Evolutionary conservation across 2,888 invertebrate genomes (phyloP), one percentile per base, ranked within the genome.

Genomic region (Ophion ellenae): DNA sequence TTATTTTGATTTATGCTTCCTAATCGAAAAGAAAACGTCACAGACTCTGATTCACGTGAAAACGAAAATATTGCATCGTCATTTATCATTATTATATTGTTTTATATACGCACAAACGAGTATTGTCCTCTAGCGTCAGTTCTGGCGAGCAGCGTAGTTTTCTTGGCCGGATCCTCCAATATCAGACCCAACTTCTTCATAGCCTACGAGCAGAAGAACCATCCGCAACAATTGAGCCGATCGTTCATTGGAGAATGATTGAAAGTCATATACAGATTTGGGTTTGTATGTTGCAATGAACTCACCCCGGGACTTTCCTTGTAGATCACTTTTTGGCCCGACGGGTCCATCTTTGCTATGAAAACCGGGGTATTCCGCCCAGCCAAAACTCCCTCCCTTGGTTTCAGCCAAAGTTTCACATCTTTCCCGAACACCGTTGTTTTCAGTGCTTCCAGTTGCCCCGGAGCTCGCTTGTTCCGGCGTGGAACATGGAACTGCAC

Each of bases 401-500:
- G 32, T 32, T 32, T 32, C 32, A 32, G 3, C 32, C 32, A 32
- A 32, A 32, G 32, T 32, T 32, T 32, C 32, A 32, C 32, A 32
- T 32, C 32, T 32, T 32, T 32, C 32, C 32, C 17, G 32, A 32
- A 32, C 32, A 7, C 24, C 53, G 5, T 76, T 5, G 81, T 67
- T 2, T 17, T 53, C n/a, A 70, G 81, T 6, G 75, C 76, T 24
- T 28, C 63, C 17, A 76, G 2, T 20, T 70, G 69, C 0, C 75
- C 81, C 17, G 14, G 2, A 24, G 47, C 75, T 17, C 81, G 75
- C 24, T 81, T 81, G 20, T 45, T 69, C 24, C 70, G 10, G 10
- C 81, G 69, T 17, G 69, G 63, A 32, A 70, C 47, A 14, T 75
- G 17, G 36, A 76, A 81, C 53, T 75, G 75, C 36, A 81, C 81